Conservation (phyloP, 2,888 invertebrate genomes). For the Drosophila nr. fundita region DNA sequence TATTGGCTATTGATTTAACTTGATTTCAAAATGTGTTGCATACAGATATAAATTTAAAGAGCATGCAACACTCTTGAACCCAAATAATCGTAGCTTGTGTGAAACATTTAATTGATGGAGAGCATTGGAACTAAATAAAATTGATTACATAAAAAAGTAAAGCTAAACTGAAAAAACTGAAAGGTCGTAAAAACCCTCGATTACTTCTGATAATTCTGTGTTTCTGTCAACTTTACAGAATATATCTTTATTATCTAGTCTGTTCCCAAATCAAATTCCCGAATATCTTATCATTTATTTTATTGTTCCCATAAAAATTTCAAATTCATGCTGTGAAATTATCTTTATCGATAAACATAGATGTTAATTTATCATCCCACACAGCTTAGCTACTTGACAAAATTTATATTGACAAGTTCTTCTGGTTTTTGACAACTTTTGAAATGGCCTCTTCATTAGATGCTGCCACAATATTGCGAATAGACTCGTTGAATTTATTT, state of each 20-base stretch:
- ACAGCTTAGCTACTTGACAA: constrained; percentile 15
- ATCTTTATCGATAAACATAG: neutral
- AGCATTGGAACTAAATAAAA: neutral
- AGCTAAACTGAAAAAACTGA: neutral
- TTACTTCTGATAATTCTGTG: neutral
- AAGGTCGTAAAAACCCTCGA: neutral
- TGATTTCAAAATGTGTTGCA: constrained; percentile 18
- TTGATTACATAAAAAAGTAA: neutral
- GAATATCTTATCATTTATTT: neutral
- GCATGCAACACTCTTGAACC: neutral
- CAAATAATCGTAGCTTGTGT: neutral
- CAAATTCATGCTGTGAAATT: neutral
- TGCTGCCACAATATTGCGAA: constrained; percentile 64
- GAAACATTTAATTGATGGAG: neutral
- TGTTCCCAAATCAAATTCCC: neutral
- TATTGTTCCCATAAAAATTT: neutral
- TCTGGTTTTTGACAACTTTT: constrained; percentile 47
- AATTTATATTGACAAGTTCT: constrained; percentile 46
- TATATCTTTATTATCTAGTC: neutral
- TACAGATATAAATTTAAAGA: neutral
- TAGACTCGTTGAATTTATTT: constrained; percentile 67
- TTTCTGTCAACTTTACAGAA: neutral
- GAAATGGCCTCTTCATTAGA: constrained; percentile 45
- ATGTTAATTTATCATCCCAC: constrained; percentile 21
- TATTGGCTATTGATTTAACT: constrained; percentile 36